phyloP scores from a whole-genome alignment of 2,797 vertebrate species.

The Alcedo atthis region DNA sequence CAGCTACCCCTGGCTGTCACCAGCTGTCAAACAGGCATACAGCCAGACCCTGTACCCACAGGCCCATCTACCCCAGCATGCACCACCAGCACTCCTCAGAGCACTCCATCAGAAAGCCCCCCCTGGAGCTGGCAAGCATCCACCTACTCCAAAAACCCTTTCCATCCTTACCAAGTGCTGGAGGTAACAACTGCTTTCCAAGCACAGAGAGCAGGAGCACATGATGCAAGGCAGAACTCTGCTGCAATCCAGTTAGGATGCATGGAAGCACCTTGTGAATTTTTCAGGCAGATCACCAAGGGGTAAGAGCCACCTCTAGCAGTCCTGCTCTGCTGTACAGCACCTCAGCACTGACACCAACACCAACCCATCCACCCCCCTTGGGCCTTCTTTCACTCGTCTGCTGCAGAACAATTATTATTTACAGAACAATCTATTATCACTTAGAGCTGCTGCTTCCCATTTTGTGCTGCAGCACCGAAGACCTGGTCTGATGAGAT shows the following conservation, averaged over 20 bases:
- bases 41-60: neutral
- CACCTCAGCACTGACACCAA: neutral
- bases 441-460: neutral
- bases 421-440: neutral
- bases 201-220: neutral
- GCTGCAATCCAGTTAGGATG: accelerated
- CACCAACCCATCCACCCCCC: neutral
- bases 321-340: neutral
- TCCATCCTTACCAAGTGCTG: neutral
- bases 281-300: neutral
- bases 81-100: neutral
- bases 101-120: neutral
- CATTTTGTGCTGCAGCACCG: neutral
- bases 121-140: neutral
- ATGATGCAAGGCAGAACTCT: neutral
- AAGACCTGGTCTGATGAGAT: neutral
- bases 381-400: neutral
- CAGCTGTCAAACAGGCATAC: neutral
- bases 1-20: neutral
- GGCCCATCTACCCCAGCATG: neutral
- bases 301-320: neutral
- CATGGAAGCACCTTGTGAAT: neutral
- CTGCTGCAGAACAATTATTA: neutral
- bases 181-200: neutral
- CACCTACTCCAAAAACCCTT: neutral